These are phyloP conservation scores for Pituophis catenifer DNA, from an alignment of 2,113 vertebrate genomes.

Conservation along the genomic window DNA sequence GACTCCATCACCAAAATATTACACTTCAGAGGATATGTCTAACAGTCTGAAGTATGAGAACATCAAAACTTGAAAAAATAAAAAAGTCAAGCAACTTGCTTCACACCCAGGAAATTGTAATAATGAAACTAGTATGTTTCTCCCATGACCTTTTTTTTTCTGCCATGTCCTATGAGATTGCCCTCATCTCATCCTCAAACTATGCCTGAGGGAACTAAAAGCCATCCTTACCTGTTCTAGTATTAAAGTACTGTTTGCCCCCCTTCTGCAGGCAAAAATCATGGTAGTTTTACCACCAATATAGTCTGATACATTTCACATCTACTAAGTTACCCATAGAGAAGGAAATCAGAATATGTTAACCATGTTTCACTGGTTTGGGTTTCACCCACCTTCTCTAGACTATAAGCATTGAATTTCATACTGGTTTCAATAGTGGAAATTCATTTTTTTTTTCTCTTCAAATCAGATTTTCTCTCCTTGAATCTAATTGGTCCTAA, in stretches of 20 bases:
- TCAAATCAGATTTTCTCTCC: background rate
- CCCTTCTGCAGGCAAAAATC: background rate
- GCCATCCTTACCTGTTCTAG: background rate
- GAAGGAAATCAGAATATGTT: background rate
- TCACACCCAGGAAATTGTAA: background rate
- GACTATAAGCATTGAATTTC: background rate
- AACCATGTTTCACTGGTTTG: background rate
- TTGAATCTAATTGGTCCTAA: background rate
- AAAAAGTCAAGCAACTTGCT: conserved; percentile 23
- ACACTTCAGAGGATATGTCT: conserved; percentile 43
- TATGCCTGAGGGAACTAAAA: background rate
- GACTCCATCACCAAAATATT: conserved; percentile 42
- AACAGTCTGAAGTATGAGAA: conserved; percentile 30
- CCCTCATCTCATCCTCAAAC: background rate
- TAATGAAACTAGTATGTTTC: background rate
- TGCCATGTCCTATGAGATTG: background rate
- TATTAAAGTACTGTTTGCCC: background rate
- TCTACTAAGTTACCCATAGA: background rate
- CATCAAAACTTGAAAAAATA: conserved; percentile 38
- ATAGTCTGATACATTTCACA: background rate
- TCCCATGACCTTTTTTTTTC: background rate
- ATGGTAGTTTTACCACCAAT: background rate
- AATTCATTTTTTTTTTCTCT: no score
- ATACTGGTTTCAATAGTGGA: background rate
- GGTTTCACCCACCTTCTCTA: background rate